Conservation (phyloP, 2,888 invertebrate genomes). For the Megamerina dolium region DNA sequence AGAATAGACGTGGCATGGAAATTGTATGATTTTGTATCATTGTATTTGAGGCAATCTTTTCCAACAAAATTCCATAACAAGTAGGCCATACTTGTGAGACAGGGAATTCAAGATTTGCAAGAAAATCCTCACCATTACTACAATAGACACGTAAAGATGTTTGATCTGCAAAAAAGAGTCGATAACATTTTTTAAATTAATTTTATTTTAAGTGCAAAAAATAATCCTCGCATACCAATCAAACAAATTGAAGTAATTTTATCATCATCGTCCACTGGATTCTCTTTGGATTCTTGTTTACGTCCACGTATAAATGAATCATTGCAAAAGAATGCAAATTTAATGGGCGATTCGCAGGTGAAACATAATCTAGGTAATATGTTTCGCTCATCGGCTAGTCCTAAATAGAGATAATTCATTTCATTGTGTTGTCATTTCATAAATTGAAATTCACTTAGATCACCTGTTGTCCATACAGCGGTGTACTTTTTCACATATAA, state of each 20-base stretch:
- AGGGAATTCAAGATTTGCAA: constrained; percentile 72
- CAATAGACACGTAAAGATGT: constrained; percentile 73
- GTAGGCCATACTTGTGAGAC: constrained; percentile 79
- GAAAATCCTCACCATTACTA: constrained; percentile 74
- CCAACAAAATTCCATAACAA: constrained; percentile 77
- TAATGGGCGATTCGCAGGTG: constrained; percentile 75
- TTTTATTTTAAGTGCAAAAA: not conserved
- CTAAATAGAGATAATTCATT: constrained; percentile 14
- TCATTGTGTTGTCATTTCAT: not conserved
- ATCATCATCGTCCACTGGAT: constrained; percentile 24
- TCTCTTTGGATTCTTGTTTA: constrained; percentile 16
- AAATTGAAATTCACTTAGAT: not conserved
- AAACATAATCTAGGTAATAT: constrained; percentile 55
- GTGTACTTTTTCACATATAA: constrained; percentile 79
- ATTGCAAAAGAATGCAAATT: constrained; percentile 72
- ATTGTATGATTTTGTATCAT: constrained; percentile 44
- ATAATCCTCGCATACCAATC: constrained; percentile 27
- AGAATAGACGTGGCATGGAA: constrained; percentile 73
- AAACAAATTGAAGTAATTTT: constrained; percentile 40
- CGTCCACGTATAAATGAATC: constrained; percentile 49
- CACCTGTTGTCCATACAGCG: constrained; percentile 73
- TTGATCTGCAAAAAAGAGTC: constrained; percentile 52
- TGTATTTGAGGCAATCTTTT: constrained; percentile 56
- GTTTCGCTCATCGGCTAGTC: constrained; percentile 29
- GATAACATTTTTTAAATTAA: not conserved